Evolutionary conservation across 2,113 vertebrate genomes (phyloP).

Genomic region (Carassius carassius): DNA sequence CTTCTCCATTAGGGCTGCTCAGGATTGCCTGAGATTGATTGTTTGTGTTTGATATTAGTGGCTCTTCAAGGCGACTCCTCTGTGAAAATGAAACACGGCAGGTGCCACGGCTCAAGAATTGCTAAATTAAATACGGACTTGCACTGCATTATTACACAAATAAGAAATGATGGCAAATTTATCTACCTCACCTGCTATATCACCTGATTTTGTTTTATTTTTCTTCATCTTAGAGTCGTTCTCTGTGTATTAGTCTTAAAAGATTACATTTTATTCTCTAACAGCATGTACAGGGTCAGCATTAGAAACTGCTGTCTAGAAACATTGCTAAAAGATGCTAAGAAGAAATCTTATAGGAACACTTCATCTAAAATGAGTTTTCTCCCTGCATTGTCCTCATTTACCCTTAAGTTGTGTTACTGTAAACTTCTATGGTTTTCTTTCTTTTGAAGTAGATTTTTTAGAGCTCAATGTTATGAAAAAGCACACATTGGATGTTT

Average conservation of each 20-base stretch:
- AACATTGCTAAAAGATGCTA: background rate
- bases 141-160: slow-evolving; percentile 56
- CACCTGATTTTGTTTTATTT: slow-evolving; percentile 51
- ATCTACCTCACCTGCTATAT: slow-evolving; percentile 65
- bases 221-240: background rate
- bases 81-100: slow-evolving; percentile 70
- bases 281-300: background rate
- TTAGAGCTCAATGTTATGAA: background rate
- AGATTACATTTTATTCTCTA: slow-evolving; percentile 22
- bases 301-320: background rate
- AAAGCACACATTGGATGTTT: background rate
- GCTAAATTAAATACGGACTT: slow-evolving; percentile 72
- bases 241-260: slow-evolving; percentile 8
- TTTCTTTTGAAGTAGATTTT: background rate
- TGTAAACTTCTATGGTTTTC: background rate
- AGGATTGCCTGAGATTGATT: slow-evolving; percentile 77
- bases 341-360: background rate
- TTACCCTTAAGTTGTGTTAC: background rate
- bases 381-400: background rate
- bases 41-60: slow-evolving; percentile 78
- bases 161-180: slow-evolving; percentile 60
- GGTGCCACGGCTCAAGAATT: slow-evolving; percentile 67
- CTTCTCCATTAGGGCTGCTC: slow-evolving; percentile 75
- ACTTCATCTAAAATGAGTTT: background rate
- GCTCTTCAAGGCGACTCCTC: slow-evolving; percentile 69